Conservation (phyloP, 2,113 vertebrate species). For the Stegastes partitus region DNA sequence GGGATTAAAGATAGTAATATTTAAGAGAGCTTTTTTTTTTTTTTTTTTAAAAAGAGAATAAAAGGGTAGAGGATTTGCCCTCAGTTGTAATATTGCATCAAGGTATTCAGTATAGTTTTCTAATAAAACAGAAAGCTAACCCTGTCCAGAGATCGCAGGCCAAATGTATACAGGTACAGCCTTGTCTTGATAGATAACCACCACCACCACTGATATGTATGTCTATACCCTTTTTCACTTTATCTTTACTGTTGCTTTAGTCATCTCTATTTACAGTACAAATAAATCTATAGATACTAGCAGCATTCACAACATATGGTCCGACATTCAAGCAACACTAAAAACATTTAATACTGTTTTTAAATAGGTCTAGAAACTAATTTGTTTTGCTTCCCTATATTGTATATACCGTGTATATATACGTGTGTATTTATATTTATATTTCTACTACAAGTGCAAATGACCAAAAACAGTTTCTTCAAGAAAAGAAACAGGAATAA, state of each 20-base stretch:
- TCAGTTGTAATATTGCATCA: slow-evolving; percentile 75
- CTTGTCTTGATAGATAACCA: slow-evolving; percentile 60
- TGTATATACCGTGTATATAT: slow-evolving; percentile 74
- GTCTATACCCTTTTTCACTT: slow-evolving; percentile 75
- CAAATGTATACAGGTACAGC: slow-evolving; percentile 65
- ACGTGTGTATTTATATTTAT: slow-evolving; percentile 75
- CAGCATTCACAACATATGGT: slow-evolving; percentile 86
- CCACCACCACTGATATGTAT: slow-evolving; percentile 80
- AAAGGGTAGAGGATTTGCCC: slow-evolving; percentile 49
- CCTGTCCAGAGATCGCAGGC: slow-evolving; percentile 68
- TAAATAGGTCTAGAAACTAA: slow-evolving; percentile 83
- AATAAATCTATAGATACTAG: slow-evolving; percentile 85
- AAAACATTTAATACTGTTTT: slow-evolving; percentile 81
- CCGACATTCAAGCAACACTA: slow-evolving; percentile 84
- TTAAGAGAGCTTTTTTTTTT: slow-evolving; percentile 36
- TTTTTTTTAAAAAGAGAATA: slow-evolving; percentile 42
- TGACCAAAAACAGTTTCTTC: slow-evolving; percentile 79
- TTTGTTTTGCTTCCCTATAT: slow-evolving; percentile 75
- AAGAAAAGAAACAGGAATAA: slow-evolving; percentile 60
- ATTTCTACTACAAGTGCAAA: slow-evolving; percentile 84
- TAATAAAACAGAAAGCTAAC: slow-evolving; percentile 65
- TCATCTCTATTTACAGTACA: slow-evolving; percentile 83
- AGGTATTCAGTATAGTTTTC: slow-evolving; percentile 56
- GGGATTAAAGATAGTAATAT: slow-evolving; percentile 44
- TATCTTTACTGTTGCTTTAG: slow-evolving; percentile 72